Percentiles rank a stretch among this genome's conserved stretches.
Conservation (phyloP, 2,113 vertebrate genomes). For the Heptranchias perlo region DNA sequence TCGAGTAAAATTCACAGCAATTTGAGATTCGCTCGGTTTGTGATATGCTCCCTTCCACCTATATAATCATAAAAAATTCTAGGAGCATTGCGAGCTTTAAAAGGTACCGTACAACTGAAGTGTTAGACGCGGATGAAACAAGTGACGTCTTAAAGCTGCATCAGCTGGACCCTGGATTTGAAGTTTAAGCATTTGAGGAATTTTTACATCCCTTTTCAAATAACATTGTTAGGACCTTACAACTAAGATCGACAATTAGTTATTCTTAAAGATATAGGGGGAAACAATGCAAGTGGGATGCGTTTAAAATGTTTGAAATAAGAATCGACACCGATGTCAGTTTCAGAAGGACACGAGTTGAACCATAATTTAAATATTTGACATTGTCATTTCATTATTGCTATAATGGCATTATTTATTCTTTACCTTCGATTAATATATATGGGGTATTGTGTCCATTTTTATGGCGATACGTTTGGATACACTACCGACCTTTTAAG, state of each 20-base stretch:
- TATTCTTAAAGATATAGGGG: background rate
- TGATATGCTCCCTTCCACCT: background rate
- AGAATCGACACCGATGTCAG: background rate
- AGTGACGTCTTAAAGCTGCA: background rate
- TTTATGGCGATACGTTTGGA: background rate
- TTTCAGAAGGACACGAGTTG: background rate
- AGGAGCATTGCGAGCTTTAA: background rate
- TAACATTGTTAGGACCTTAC: background rate
- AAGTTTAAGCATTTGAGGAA: background rate
- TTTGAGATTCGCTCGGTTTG: background rate
- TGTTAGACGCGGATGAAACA: background rate
- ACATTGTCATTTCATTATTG: background rate
- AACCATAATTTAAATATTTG: background rate
- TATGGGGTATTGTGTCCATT: background rate
- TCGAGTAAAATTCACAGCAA: background rate
- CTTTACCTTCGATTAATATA: background rate
- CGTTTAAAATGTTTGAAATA: background rate
- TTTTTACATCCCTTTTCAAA: background rate
- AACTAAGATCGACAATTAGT: background rate
- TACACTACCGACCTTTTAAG: background rate
- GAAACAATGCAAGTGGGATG: background rate
- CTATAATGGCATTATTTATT: background rate
- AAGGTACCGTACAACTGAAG: background rate
- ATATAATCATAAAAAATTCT: background rate
- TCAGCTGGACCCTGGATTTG: background rate